Evolutionary conservation across 2,888 invertebrate genomes (phyloP).

Genomic region (Amphiduros pacificus): DNA sequence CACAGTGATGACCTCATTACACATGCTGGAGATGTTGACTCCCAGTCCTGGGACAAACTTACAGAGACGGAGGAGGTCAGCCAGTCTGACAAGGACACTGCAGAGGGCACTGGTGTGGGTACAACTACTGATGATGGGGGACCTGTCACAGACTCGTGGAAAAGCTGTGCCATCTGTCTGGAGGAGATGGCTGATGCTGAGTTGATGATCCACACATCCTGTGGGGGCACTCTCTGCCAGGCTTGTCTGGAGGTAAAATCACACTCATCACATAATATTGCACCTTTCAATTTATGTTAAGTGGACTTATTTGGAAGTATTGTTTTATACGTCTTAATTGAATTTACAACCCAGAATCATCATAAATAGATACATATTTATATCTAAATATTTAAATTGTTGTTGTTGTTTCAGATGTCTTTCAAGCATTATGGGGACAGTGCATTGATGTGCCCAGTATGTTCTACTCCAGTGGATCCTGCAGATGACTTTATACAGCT

Average conservation of each 20-base stretch:
- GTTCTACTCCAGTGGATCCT: constrained; percentile 59
- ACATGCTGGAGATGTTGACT: no score
- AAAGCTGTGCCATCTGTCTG: constrained; percentile 66
- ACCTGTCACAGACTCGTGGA: constrained; percentile 54
- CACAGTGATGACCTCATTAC: no score
- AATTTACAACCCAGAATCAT: neutral
- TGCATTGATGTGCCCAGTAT: constrained; percentile 61
- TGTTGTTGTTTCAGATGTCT: constrained; percentile 47
- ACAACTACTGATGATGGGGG: no score
- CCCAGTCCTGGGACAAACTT: no score
- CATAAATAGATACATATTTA: neutral
- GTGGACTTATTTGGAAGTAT: neutral
- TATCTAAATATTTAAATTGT: neutral
- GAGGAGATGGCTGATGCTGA: constrained; percentile 65
- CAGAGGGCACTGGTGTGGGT: neutral
- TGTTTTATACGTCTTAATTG: neutral
- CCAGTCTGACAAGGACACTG: neutral
- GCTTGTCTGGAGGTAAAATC: constrained; percentile 65
- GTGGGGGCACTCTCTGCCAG: constrained; percentile 66
- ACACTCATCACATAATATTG: neutral
- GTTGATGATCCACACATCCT: constrained; percentile 65
- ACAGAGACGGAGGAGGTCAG: neutral
- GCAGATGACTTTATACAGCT: constrained; percentile 60
- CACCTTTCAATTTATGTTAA: neutral
- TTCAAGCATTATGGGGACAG: constrained; percentile 56